Percentiles rank a stretch among this genome's conserved stretches.
Evolutionary conservation across 2,113 vertebrate species (phyloP).

Genomic region (Apteryx mantelli): DNA sequence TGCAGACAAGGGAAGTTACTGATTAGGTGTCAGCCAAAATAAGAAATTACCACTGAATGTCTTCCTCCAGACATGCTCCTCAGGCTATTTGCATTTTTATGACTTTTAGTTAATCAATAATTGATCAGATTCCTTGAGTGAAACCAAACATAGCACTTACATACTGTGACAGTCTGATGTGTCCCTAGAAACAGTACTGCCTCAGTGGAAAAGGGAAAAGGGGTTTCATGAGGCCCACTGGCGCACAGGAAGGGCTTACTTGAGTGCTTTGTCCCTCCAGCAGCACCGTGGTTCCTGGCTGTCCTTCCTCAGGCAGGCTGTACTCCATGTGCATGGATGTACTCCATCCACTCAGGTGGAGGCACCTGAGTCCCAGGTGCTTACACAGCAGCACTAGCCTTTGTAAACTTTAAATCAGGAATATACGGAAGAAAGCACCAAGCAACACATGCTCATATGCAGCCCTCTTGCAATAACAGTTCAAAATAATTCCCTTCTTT

Average conservation of each 20-base stretch:
- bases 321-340: not conserved
- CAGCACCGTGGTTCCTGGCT: accelerated
- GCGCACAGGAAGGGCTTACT: not conserved
- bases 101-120: not conserved
- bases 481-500: not conserved
- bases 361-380: too few relatives aligned
- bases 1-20: too few relatives aligned
- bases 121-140: not conserved
- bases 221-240: too few relatives aligned
- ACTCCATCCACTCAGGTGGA: not conserved
- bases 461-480: not conserved
- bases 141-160: not conserved
- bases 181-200: not conserved
- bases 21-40: too few relatives aligned
- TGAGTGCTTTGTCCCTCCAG: accelerated
- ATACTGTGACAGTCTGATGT: accelerated
- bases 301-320: not conserved
- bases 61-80: too few relatives aligned
- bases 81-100: not conserved
- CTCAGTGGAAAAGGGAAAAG: not conserved
- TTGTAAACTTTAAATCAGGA: not conserved
- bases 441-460: accelerated
- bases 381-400: not conserved
- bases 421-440: not conserved
- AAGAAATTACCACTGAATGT: too few relatives aligned